Evolutionary conservation across 1,140 invertebrate genomes (phyloP), one percentile per base, ranked within the genome.

Genomic region (Sitophilus oryzae): DNA sequence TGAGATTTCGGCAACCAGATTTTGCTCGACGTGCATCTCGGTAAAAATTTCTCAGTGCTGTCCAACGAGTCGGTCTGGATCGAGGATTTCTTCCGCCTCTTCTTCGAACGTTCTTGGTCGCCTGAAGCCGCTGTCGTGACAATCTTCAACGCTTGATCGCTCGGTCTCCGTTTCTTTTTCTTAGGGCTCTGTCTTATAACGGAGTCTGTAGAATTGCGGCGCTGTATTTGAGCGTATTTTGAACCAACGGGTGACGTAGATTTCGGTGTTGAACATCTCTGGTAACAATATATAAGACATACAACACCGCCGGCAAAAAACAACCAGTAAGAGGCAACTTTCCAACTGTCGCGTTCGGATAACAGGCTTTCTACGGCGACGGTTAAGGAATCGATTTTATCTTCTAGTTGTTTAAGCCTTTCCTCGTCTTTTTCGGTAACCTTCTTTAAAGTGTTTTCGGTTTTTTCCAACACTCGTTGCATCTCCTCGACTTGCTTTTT

Each of bases 401-500:
- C 83, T 52, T 85, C 81, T n/a, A 79, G 56, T 44, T 80, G 78
- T 50, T 80, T 77, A 42, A 79, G 74, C 60, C 88, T 85, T 58
- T 89, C 86, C 46, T 84, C 81, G 23, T 80, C 78, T 58, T 82
- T 82, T 34, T 78, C 78, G 10, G 81, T 80, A 62, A 89, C 84
- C 57, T 91, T 88, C 37, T 81, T 83, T 69, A 91, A 78, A 15
- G 83, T 81, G 1, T 76, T 73, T 36, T 91, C 78, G 0, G 89
- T 91, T 57, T 88, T 85, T 62, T 93, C 88, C 50, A 95, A 81
- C 2, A 86, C 82, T 52, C 82, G 80, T 69, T 93, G 88, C 82
- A 93, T 89, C 67, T 97, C 93, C 71, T 98, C 94, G 22, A 94
- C 91, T 76, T 98, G 94, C 56, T 91, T 91, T 61, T 96, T 95